Percentiles rank a stretch among this genome's conserved stretches.
Conservation (phyloP, 2,888 invertebrate species). For the Eupithecia inturbata region DNA sequence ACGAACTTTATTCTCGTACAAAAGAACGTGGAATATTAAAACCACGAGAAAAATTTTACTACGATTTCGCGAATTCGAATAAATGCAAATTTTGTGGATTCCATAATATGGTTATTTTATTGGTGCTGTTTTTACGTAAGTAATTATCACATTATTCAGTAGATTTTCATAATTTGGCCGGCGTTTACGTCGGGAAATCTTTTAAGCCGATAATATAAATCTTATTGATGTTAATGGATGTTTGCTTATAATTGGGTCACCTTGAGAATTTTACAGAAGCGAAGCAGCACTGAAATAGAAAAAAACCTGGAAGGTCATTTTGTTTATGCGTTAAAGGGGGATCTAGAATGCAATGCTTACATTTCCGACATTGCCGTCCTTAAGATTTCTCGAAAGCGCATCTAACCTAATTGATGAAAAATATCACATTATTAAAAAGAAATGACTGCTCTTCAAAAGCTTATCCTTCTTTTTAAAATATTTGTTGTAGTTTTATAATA, state of each 20-base stretch:
- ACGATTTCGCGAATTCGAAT: neutral
- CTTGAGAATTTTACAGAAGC: constrained; percentile 7
- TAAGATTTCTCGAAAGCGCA: no score
- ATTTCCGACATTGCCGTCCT: no score
- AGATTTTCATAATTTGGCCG: neutral
- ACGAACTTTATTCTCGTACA: neutral
- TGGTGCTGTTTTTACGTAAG: neutral
- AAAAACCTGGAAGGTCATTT: neutral
- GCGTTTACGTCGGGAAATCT: constrained; percentile 1
- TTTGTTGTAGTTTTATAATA: no score
- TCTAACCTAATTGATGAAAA: no score
- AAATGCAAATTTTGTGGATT: neutral
- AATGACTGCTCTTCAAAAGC: no score
- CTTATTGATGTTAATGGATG: constrained; percentile 17
- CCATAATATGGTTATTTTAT: neutral
- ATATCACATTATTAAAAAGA: no score
- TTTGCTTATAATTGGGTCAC: constrained; percentile 17
- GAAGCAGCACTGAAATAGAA: constrained; percentile 4
- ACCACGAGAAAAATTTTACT: neutral
- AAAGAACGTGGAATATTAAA: neutral
- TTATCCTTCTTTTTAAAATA: no score
- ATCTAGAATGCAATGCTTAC: no score
- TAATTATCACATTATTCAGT: neutral
- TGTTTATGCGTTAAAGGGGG: no score
- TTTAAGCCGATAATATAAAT: constrained; percentile 9